Percentiles rank a stretch among this genome's conserved stretches.
phyloP scores from a whole-genome alignment of 2,797 vertebrate species.

The Sphenopsis melanotis region DNA sequence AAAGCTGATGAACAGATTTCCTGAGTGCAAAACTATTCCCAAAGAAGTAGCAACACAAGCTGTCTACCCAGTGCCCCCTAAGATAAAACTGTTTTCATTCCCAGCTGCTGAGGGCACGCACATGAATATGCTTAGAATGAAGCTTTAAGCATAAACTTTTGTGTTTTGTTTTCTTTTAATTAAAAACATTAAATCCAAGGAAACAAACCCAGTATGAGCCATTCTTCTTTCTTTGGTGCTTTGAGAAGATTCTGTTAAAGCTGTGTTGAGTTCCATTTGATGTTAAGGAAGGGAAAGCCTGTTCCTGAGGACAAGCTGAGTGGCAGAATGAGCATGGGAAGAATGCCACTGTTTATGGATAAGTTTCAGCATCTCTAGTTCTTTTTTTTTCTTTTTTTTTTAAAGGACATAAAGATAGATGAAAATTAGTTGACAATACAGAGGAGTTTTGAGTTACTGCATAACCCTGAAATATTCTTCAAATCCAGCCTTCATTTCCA shows the following conservation, averaged over 20 bases:
- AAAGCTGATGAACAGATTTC: background rate
- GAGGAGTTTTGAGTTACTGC: background rate
- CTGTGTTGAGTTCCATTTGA: background rate
- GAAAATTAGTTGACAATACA: background rate
- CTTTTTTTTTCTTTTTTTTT: background rate
- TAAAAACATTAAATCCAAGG: background rate
- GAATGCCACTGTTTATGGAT: background rate
- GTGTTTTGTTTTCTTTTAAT: background rate
- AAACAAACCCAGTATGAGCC: background rate
- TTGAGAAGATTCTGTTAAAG: background rate
- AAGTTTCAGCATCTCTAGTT: background rate
- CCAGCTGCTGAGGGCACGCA: background rate
- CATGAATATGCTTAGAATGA: background rate
- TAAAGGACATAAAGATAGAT: background rate
- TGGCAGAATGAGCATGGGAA: background rate
- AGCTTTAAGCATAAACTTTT: background rate
- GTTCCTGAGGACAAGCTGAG: background rate
- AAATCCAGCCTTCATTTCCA: background rate
- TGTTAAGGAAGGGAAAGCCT: background rate
- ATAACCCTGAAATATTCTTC: background rate
- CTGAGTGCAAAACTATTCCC: background rate
- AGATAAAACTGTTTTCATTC: background rate
- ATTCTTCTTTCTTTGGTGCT: background rate
- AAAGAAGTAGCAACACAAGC: background rate
- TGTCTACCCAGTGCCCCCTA: background rate